A percentile compares a stretch with the other conserved stretches of the same genome.
Evolutionary conservation across 2,797 vertebrate genomes (phyloP).

Genomic region (Microctenopoma lineatum): DNA sequence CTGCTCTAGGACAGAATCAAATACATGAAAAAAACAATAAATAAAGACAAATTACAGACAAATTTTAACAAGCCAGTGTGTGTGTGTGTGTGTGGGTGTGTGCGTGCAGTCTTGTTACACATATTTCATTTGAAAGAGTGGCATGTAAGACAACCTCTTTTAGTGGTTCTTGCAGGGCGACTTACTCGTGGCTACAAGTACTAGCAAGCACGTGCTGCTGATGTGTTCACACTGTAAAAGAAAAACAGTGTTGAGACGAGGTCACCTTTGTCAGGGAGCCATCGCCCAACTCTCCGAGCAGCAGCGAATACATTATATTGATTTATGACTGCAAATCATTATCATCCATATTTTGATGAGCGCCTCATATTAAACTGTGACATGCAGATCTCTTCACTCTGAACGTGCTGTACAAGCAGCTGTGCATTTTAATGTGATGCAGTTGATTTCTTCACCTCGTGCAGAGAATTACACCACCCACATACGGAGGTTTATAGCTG

Average conservation of each 20-base stretch:
- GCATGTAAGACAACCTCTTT: constrained; percentile 45
- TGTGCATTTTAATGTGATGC: constrained; percentile 53
- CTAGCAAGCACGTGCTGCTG: constrained; percentile 10
- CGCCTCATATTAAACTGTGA: constrained; percentile 23
- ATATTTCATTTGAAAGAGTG: constrained; percentile 67
- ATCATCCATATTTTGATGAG: constrained; percentile 59
- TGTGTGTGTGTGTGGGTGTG: no score
- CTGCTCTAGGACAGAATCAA: no score
- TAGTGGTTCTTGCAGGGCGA: background rate
- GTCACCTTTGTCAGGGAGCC: constrained; percentile 59
- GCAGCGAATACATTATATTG: constrained; percentile 40
- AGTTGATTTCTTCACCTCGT: constrained; percentile 55
- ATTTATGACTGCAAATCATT: constrained; percentile 66
- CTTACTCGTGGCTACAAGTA: constrained; percentile 31
- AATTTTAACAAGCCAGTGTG: no score
- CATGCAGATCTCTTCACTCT: constrained; percentile 42
- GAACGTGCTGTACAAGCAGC: background rate
- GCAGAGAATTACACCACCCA: constrained; percentile 28
- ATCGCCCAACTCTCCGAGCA: constrained; percentile 25
- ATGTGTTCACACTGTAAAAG: constrained; percentile 31
- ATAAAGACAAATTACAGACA: no score
- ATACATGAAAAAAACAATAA: no score
- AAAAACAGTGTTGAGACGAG: constrained; percentile 42
- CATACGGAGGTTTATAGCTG: constrained; percentile 32
- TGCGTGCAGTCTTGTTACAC: constrained; percentile 31